Percentiles rank a stretch among this genome's conserved stretches.
phyloP scores from a whole-genome alignment of 2,888 invertebrate species.

The Hemithea aestivaria region DNA sequence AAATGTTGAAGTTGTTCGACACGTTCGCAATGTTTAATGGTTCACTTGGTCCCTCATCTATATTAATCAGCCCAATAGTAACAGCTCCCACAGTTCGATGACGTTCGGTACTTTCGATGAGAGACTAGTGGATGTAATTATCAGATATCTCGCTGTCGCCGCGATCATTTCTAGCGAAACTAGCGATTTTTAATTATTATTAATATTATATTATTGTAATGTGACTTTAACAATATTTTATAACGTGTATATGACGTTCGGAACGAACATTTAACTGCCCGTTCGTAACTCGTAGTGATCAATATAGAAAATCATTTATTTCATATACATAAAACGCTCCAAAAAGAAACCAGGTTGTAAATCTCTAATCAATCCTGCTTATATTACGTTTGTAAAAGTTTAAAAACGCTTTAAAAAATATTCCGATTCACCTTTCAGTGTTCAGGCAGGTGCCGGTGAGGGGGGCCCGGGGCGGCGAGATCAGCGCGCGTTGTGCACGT shows the following conservation, averaged over 20 bases:
- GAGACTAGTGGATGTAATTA: conserved; percentile 23
- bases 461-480: conserved; percentile 39
- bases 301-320: conserved; percentile 64
- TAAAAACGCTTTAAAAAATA: conserved; percentile 75
- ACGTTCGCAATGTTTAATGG: conserved; percentile 1
- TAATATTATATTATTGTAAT: conserved; percentile 30
- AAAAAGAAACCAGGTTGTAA: conserved; percentile 68
- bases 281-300: conserved; percentile 41
- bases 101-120: conserved; percentile 19
- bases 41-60: conserved; percentile 28
- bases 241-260: conserved; percentile 36
- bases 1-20: background rate
- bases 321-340: conserved; percentile 65
- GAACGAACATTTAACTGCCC: conserved; percentile 36
- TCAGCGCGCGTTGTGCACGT: conserved; percentile 88
- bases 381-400: conserved; percentile 65
- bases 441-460: conserved; percentile 24
- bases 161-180: conserved; percentile 15
- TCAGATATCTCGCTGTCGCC: conserved; percentile 12
- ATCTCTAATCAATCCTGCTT: conserved; percentile 70
- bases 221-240: conserved; percentile 32
- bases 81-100: background rate
- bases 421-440: conserved; percentile 61
- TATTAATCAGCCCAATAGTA: conserved; percentile 3
- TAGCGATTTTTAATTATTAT: conserved; percentile 9